Conservation (phyloP, 1,140 invertebrate species). For the Magallana gigas region DNA sequence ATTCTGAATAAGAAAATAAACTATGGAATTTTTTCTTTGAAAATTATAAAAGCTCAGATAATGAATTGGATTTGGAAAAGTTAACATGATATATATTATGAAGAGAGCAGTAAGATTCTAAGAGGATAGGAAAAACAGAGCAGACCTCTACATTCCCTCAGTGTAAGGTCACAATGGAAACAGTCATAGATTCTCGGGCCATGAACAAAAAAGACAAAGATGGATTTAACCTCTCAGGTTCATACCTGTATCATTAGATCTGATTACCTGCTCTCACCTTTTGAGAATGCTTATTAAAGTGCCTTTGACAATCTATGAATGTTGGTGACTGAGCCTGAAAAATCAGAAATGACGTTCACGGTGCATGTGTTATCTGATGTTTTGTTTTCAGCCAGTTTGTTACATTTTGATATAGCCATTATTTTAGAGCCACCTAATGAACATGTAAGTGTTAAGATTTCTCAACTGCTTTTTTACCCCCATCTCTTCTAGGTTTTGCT, state of each 20-base stretch:
- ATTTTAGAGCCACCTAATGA: conserved; percentile 24
- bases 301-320: conserved; percentile 11
- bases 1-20: no score
- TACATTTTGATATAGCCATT: conserved; percentile 1
- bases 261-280: no score
- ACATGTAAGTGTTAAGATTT: conserved; percentile 36
- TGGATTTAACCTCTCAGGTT: no score
- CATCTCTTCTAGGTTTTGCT: conserved; percentile 40
- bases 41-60: no score
- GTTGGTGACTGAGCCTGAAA: conserved; percentile 16
- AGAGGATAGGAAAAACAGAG: conserved; percentile 7
- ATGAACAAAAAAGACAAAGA: no score
- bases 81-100: not conserved
- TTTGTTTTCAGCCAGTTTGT: conserved; percentile 22
- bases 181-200: not conserved
- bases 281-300: not conserved
- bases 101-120: not conserved
- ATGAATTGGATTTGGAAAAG: not conserved
- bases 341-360: not conserved
- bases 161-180: not conserved
- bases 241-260: no score
- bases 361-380: conserved; percentile 35
- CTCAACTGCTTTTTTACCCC: conserved; percentile 31
- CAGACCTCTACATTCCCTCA: conserved; percentile 31
- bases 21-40: no score